Conservation (phyloP, 2,113 vertebrate genomes). For the Lamprotornis superbus region DNA sequence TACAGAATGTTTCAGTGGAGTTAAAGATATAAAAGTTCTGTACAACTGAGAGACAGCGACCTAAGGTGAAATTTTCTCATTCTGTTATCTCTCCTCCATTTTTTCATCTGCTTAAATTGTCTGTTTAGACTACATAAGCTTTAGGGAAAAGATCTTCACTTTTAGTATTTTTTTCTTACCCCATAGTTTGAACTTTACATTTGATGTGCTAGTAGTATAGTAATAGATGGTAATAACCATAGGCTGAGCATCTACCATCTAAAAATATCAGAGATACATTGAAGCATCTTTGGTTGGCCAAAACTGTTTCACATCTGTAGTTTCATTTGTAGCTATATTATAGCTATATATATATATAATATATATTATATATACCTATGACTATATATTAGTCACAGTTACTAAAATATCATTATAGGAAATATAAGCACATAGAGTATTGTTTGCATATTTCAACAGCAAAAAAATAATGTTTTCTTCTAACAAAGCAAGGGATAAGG, state of each 20-base stretch:
- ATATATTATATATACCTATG: too few relatives aligned
- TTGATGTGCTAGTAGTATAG: neutral
- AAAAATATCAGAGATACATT: neutral
- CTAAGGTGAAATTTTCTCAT: neutral
- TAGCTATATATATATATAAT: too few relatives aligned
- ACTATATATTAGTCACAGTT: rapidly evolving
- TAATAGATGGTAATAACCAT: neutral
- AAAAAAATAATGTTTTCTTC: neutral
- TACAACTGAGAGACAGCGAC: rapidly evolving
- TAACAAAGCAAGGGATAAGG: neutral
- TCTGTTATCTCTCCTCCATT: neutral
- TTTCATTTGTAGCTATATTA: neutral
- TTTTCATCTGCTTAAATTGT: neutral
- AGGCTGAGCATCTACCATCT: too few relatives aligned
- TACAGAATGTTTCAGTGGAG: neutral
- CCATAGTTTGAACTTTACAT: neutral
- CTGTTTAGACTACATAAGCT: neutral
- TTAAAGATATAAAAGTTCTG: neutral
- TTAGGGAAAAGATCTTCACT: neutral
- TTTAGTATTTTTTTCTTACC: neutral
- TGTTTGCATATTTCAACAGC: neutral
- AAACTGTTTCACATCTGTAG: neutral
- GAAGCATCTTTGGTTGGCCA: neutral
- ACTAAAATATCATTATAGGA: neutral
- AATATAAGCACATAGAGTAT: neutral